Evolutionary conservation across 1,140 invertebrate species (phyloP).

Genomic region (Ganaspis sp.): DNA sequence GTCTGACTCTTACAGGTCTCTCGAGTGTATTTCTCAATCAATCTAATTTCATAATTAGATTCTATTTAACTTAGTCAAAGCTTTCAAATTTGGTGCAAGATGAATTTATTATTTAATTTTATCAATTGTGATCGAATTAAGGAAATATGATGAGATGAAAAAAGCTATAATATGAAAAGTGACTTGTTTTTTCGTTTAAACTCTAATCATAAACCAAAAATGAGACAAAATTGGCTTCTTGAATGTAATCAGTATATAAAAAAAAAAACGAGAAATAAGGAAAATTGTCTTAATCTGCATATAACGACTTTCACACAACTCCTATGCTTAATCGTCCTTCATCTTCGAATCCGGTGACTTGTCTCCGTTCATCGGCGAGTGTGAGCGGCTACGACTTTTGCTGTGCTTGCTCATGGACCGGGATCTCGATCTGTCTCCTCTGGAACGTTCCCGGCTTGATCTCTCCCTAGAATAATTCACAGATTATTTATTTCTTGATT

Average conservation of each 20-base stretch:
- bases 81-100: slow-evolving; percentile 46
- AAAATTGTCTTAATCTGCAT: slow-evolving; percentile 16
- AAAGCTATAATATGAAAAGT: slow-evolving; percentile 50
- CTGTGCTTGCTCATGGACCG: slow-evolving; percentile 76
- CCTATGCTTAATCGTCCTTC: slow-evolving; percentile 63
- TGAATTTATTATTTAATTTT: not conserved
- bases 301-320: slow-evolving; percentile 10
- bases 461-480: slow-evolving; percentile 68
- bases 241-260: slow-evolving; percentile 49
- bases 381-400: slow-evolving; percentile 77
- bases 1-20: slow-evolving; percentile 46
- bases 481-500: not conserved
- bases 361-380: slow-evolving; percentile 77
- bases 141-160: not conserved
- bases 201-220: slow-evolving; percentile 41
- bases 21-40: slow-evolving; percentile 37
- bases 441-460: slow-evolving; percentile 73
- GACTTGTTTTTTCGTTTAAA: slow-evolving; percentile 34
- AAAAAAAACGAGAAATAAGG: slow-evolving; percentile 47
- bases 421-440: slow-evolving; percentile 73
- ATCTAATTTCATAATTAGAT: slow-evolving; percentile 42
- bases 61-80: slow-evolving; percentile 46
- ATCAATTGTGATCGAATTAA: not conserved
- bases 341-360: slow-evolving; percentile 75
- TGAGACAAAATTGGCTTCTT: slow-evolving; percentile 55